Evolutionary conservation across 2,888 invertebrate species (phyloP), one percentile per base, ranked within the genome.

Genomic region (Amiota mariae): DNA sequence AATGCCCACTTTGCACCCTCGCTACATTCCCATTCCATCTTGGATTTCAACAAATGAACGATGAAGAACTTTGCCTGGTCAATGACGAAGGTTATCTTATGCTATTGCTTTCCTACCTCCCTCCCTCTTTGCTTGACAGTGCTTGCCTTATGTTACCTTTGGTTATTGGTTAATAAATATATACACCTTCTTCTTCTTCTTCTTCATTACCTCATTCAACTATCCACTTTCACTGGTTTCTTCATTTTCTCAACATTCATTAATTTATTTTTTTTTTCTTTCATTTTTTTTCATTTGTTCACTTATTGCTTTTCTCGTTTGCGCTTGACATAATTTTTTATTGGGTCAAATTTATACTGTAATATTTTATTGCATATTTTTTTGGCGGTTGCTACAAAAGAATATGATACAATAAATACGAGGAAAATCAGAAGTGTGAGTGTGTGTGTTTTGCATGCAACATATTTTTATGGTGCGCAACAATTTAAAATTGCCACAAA

Each of bases 301-400:
- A 36, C 36, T 36, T 36, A 74, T 78, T 67, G 70, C 70, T 73
- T 66, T 70, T 15, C 46, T 11, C 70, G 78, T 80, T 82, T 82
- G 78, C 83, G 79, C 79, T 83, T 83, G 83, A 80, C 84, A 84
- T 82, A 78, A 82, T 82, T 81, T 77, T 83, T 83, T 83, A 84
- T 84, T 84, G 77, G 85, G 85, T 84, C 82, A 83, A 75, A 72
- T 77, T 72, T 75, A 67, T 77, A 15, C 75, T 74, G 72, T 54
- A 24, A 54, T 9, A 47, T 72, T 71, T 24, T 66, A 68, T 63
- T 76, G 78, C 75, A 77, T 79, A 72, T 75, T 79, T 79, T 79
- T 75, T 70, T 66, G 77, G 75, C 61, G 24, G 61, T 12, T 46
- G n/a, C 13, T 4, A 13, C 1, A 2, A 46, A 46, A 47, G 47